Evolutionary conservation across 2,797 vertebrate species (phyloP), one percentile per base, ranked within the genome.

Genomic region (Denticeps clupeoides): DNA sequence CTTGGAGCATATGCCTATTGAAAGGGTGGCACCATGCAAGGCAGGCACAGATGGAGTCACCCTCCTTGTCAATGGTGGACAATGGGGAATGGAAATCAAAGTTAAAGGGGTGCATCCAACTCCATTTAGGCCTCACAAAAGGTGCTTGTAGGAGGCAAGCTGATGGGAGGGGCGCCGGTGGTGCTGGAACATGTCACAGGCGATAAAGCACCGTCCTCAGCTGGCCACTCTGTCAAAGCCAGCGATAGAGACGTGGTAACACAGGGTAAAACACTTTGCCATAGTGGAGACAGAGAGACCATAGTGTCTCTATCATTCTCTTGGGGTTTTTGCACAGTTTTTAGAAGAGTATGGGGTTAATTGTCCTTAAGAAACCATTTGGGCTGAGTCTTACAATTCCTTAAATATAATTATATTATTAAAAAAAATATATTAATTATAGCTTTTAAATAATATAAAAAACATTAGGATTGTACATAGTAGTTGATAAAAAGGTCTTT

Each of bases 91-190:
- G 82, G 82, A 85, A 87, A 85, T 85, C 72, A 81, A 81, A 84
- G 83, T 83, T 85, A 85, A 81, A 85, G 72, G 83, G 78, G 77
- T 84, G 79, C 71, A 78, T 82, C 78, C 77, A 84, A 72, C 68
- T 72, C 73, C 70, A 74, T 82, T 84, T 80, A 85, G 81, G 67
- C 60, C 59, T 76, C 78, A 90, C 85, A 91, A 89, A 86, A 83
- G 82, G 73, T 77, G 83, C 83, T 88, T 91, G 85, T 89, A 86
- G 87, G 89, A 89, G 89, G 90, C 88, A 82, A 87, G 87, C 82
- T 73, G 51, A 59, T 76, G 64, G 80, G 82, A 86, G 79, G 73
- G 78, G 80, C 76, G 71, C 52, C 37, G 25, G 63, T 75, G 87
- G 77, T 71, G 80, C 82, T 86, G 80, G 79, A 88, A 74, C 82